Evolutionary conservation across 2,797 vertebrate genomes (phyloP), one percentile per base, ranked within the genome.

Genomic region (Sternotherus odoratus): DNA sequence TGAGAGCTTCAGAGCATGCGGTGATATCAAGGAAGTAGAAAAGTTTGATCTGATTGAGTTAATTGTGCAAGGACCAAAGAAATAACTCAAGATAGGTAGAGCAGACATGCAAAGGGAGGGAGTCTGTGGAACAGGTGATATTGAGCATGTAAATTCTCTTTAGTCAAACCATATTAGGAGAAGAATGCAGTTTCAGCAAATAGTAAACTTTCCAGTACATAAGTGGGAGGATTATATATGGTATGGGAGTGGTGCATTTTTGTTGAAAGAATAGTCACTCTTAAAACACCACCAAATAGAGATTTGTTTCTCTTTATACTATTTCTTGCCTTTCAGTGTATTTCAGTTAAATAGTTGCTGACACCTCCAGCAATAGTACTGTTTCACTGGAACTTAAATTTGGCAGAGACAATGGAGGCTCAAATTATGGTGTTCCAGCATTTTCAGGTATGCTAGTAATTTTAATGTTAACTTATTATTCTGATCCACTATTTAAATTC

Each of bases 131-230:
- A 60, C 79, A 95, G 86, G 60, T 66, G 19, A 66, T 66, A 36
- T 23, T 66, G n/a, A 93, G 77, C 1, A 0, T 85, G 85, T 69
- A 28, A 92, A 86, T 92, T 92, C 82, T 94, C 79, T 48, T 93
- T 82, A 87, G 49, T 57, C 84, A 79, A 87, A 24, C 95, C 89
- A 80, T 94, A 86, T 94, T 96, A 92, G 96, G 96, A 93, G 93
- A 0, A 66, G n/a, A 66, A 66, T 36, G 63, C 19, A 2, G 16
- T n/a, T 63, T 19, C 33, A 63, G 28, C 57, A 60, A 30, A 60
- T 33, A 15, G 33, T 33, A n/a, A n/a, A 9, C 16, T 63, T 56
- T n/a, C 7, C 60, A n/a, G 9, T 30, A 60, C 15, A 33, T 33
- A n/a, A 63, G 60, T n/a, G 33, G 9, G 60, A 63, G 63, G 63